Base-by-base conservation (phyloP, 2,888 invertebrate species). In the Temnothorax ravouxi region DNA sequence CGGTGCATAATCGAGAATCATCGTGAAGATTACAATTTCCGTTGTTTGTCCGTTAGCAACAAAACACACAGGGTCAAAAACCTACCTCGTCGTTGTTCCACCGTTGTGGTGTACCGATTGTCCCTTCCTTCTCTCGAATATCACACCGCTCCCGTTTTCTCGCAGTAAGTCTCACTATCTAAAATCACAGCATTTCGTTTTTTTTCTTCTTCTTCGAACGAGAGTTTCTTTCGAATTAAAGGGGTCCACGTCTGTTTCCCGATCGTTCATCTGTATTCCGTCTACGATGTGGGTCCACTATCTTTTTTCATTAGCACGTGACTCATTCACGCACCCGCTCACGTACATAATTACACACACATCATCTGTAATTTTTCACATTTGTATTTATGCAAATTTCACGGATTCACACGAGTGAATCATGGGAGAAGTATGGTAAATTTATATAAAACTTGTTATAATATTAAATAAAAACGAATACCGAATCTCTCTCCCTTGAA, bases 21-120 rank as follows among this genome's bases (percentile, higher is more conserved):
- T 47, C 15, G 15, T 18, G 47, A 2, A 25, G 11, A 29, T 75
- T 75, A 80, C 13, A 44, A 64, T 67, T 62, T 50, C 71, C 59
- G 67, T 54, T 80, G 74, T 79, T 84, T 64, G n/a, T 76, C 74
- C 81, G 71, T 69, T 50, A 69, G 56, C 41, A 15, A 50, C 38
- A 44, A 47, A 47, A 47, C 83, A 84, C 47, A 5, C 47, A 47
- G 47, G 90, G 90, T 90, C 91, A 91, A 85, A 89, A 91, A 91
- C 90, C 91, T 90, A 92, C 90, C 89, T 91, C 89, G 87, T 59
- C 86, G 84, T 87, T 29, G 29, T 29, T 0, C 29, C 84, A 81
- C 84, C 88, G 88, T 88, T 90, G 87, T 87, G 56, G 59, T 77
- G 29, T 29, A 79, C 56, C 41, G 21, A 8, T 71, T 72, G 34